Conservation (phyloP, 2,888 invertebrate species). For the Scelioninae gen. 1 region DNA sequence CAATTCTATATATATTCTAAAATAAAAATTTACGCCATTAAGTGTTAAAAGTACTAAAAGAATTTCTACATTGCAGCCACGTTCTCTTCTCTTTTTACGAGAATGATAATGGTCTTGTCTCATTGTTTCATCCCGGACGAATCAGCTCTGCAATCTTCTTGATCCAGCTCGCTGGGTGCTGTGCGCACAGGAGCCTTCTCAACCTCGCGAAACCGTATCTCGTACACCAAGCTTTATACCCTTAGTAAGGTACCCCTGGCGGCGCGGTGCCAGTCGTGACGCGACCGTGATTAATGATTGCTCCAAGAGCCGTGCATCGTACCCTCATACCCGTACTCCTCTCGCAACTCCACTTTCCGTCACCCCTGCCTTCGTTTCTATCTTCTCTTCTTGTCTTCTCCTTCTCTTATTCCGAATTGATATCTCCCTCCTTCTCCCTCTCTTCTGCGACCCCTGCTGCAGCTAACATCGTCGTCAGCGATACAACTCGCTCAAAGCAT, state of each 20-base stretch:
- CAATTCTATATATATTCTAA: too few species aligned
- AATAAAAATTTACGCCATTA: too few species aligned
- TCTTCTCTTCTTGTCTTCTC: too few species aligned
- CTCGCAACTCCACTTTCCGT: conserved; percentile 68
- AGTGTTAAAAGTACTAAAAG: too few species aligned
- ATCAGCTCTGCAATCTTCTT: conserved; percentile 69
- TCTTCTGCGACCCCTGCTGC: too few species aligned
- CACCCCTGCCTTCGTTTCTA: conserved; percentile 66
- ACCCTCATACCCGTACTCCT: conserved; percentile 41
- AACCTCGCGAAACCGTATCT: conserved; percentile 69
- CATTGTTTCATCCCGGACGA: conserved; percentile 74
- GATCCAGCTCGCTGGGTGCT: conserved; percentile 66
- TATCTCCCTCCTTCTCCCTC: too few species aligned
- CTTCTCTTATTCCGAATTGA: too few species aligned
- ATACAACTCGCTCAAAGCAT: too few species aligned
- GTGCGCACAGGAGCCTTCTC: conserved; percentile 72
- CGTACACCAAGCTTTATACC: conserved; percentile 76
- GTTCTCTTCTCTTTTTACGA: conserved; percentile 51
- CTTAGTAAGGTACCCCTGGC: conserved; percentile 83
- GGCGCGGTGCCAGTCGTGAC: conserved; percentile 83
- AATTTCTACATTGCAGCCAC: conserved; percentile 55
- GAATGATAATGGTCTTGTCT: conserved; percentile 79
- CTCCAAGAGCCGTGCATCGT: conserved; percentile 81
- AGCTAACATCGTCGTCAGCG: too few species aligned
- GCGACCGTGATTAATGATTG: conserved; percentile 84